phyloP scores from a whole-genome alignment of 2,113 vertebrate species.

The Struthidea cinerea region DNA sequence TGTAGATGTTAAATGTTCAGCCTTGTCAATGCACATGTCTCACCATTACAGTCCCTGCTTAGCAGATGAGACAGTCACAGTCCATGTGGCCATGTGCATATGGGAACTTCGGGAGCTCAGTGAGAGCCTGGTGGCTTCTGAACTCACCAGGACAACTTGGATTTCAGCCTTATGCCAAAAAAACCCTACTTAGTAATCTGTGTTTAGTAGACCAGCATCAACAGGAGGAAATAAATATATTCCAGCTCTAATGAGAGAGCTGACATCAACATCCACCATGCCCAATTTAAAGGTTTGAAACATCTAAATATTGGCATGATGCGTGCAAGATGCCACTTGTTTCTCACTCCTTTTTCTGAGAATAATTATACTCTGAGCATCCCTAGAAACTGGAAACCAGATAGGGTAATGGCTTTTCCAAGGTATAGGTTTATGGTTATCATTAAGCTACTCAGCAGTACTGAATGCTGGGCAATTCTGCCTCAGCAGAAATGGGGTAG shows the following conservation, averaged over 20 bases:
- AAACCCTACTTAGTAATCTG: background rate
- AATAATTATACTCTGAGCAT: background rate
- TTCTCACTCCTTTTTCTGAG: background rate
- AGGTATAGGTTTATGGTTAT: background rate
- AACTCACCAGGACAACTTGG: background rate
- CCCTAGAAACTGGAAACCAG: background rate
- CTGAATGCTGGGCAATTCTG: background rate
- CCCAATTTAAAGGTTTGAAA: background rate
- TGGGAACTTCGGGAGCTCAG: background rate
- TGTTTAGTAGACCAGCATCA: background rate
- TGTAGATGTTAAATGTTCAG: background rate
- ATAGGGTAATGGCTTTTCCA: background rate
- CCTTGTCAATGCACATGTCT: background rate
- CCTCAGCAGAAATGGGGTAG: background rate
- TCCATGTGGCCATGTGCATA: too few relatives aligned
- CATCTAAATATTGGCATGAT: background rate
- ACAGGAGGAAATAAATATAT: background rate
- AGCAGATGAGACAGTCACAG: background rate
- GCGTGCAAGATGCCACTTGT: background rate
- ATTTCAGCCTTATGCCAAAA: background rate
- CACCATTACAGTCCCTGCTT: background rate
- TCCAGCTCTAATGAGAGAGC: background rate
- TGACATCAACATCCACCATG: background rate
- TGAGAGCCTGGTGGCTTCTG: background rate
- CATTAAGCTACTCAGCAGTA: background rate